Conservation (phyloP, 2,797 vertebrate species). For the Lacerta bilineata region DNA sequence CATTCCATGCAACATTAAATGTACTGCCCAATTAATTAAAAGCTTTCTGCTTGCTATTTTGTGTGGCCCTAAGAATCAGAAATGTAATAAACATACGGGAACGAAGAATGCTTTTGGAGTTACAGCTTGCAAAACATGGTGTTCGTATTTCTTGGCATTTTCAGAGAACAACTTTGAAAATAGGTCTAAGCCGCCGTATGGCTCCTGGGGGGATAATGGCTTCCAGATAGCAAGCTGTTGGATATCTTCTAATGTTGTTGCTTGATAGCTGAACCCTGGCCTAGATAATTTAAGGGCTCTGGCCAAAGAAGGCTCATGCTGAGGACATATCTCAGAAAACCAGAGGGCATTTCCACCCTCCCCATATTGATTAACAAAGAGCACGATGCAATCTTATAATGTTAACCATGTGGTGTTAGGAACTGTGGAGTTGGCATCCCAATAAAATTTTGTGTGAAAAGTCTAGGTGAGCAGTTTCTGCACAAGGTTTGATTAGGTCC, state of each 20-base stretch:
- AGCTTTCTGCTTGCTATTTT: slow-evolving; percentile 41
- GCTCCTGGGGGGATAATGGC: background rate
- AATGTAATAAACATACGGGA: background rate
- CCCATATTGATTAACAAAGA: background rate
- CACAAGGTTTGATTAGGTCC: background rate
- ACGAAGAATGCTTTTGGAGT: background rate
- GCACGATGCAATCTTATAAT: background rate
- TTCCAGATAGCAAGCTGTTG: background rate
- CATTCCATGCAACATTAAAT: slow-evolving; percentile 41
- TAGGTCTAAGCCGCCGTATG: background rate
- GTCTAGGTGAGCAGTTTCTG: background rate
- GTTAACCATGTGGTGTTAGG: background rate
- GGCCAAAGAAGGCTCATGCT: background rate
- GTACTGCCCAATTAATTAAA: slow-evolving; percentile 60
- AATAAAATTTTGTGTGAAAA: background rate
- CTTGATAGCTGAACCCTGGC: background rate
- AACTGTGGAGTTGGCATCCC: background rate
- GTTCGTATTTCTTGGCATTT: background rate
- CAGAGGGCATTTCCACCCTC: background rate
- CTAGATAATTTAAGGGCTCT: slow-evolving; percentile 11
- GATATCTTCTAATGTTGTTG: background rate
- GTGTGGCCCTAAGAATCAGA: slow-evolving; percentile 3
- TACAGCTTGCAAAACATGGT: background rate
- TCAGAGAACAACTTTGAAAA: slow-evolving; percentile 22
- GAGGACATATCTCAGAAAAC: background rate